Percentiles rank a stretch among this genome's conserved stretches.
Conservation (phyloP, 2,888 invertebrate species). For the Lasius fuliginosus region DNA sequence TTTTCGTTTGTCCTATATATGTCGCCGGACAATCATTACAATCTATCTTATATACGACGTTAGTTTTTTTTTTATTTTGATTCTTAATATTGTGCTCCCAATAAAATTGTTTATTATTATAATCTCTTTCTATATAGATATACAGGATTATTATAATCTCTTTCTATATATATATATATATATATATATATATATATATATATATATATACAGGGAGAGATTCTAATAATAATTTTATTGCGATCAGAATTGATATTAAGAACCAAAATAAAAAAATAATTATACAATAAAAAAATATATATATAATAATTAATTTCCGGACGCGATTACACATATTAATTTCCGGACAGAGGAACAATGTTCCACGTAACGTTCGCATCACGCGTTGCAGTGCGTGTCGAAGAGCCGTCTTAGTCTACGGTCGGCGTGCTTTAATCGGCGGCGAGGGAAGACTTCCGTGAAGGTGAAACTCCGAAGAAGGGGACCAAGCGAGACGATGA, state of each 20-base stretch:
- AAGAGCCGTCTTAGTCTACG: slow-evolving; percentile 48
- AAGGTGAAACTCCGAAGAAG: slow-evolving; percentile 76
- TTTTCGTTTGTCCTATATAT: too few species aligned
- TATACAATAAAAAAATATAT: neutral
- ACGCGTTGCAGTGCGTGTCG: slow-evolving; percentile 52
- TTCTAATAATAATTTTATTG: neutral
- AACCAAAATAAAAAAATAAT: neutral
- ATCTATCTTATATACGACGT: too few species aligned
- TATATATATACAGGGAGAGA: neutral
- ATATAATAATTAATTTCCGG: neutral
- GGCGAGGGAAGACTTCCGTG: slow-evolving; percentile 66
- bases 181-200: neutral
- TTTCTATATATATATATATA: neutral
- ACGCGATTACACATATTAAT: slow-evolving; percentile 10
- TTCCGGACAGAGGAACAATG: slow-evolving; percentile 25
- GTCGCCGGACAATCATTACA: too few species aligned
- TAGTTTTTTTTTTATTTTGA: neutral
- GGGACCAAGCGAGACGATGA: slow-evolving; percentile 60
- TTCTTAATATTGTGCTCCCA: neutral
- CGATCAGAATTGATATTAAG: neutral
- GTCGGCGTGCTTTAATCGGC: slow-evolving; percentile 39
- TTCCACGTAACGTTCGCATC: slow-evolving; percentile 37
- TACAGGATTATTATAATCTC: neutral
- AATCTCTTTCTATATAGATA: neutral
- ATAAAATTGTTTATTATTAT: neutral